Conservation (phyloP, 1,140 invertebrate genomes). For the Brevipalpus yothersi region DNA sequence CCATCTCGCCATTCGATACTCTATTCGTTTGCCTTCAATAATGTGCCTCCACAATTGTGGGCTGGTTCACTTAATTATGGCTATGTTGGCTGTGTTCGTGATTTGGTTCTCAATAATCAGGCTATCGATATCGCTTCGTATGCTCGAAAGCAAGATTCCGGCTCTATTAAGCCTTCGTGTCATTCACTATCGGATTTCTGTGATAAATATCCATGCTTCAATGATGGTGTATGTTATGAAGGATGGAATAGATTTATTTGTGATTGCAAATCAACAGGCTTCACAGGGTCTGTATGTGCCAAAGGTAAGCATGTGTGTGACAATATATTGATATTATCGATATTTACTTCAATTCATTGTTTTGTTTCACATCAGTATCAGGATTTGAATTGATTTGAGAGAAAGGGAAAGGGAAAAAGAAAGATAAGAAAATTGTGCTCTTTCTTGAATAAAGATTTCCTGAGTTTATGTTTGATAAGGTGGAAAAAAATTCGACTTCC, state of each 20-base stretch:
- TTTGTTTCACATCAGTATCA: neutral
- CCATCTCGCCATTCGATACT: slow-evolving; percentile 19
- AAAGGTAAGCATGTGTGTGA: slow-evolving; percentile 31
- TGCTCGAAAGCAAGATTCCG: slow-evolving; percentile 65
- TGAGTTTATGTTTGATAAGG: no score
- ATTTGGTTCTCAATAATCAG: slow-evolving; percentile 73
- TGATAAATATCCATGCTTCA: slow-evolving; percentile 57
- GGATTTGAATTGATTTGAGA: neutral
- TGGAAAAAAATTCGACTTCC: no score
- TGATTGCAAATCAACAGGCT: slow-evolving; percentile 71
- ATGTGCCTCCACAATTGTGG: slow-evolving; percentile 65
- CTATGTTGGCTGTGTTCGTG: slow-evolving; percentile 81
- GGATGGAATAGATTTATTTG: slow-evolving; percentile 92
- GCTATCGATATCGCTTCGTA: slow-evolving; percentile 67
- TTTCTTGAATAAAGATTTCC: neutral
- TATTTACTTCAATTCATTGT: neutral
- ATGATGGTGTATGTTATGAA: slow-evolving; percentile 63
- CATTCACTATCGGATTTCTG: slow-evolving; percentile 57
- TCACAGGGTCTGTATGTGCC: slow-evolving; percentile 69
- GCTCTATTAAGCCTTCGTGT: slow-evolving; percentile 62
- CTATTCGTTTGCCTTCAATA: slow-evolving; percentile 27
- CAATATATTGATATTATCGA: neutral
- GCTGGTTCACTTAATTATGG: slow-evolving; percentile 62
- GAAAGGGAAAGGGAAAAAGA: neutral
- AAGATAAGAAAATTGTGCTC: neutral